Percentiles rank a stretch among this genome's conserved stretches.
Conservation (phyloP, 1,140 invertebrate genomes). For the Orchesella cincta region DNA sequence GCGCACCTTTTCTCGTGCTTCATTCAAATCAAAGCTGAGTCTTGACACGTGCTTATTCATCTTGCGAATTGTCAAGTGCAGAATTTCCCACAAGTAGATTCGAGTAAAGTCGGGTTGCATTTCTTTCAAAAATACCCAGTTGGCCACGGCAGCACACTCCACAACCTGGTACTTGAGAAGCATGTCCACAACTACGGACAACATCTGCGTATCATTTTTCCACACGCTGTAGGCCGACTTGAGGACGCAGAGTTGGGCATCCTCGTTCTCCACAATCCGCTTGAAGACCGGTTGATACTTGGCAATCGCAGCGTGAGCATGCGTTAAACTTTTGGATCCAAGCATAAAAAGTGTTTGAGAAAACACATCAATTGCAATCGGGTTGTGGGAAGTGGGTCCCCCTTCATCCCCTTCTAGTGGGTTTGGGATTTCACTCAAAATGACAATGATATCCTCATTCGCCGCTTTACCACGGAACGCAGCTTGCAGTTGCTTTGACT, state of each 20-base stretch:
- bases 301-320: constrained; percentile 94
- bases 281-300: constrained; percentile 96
- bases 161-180: constrained; percentile 96
- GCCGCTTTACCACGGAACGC: constrained; percentile 85
- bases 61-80: constrained; percentile 93
- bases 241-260: constrained; percentile 92
- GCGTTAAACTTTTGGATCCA: constrained; percentile 95
- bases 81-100: constrained; percentile 94
- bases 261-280: constrained; percentile 86
- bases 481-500: constrained; percentile 79
- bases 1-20: constrained; percentile 80
- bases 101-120: constrained; percentile 91
- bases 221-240: constrained; percentile 92
- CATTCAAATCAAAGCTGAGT: constrained; percentile 77
- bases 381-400: constrained; percentile 72
- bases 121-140: constrained; percentile 98
- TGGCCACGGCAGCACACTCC: constrained; percentile 93
- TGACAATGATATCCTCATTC: constrained; percentile 85
- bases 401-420: constrained; percentile 68
- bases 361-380: constrained; percentile 94
- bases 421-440: constrained; percentile 82
- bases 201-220: constrained; percentile 94
- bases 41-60: constrained; percentile 94
- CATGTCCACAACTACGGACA: constrained; percentile 94
- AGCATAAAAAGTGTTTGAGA: constrained; percentile 90